Percentiles rank a stretch among this genome's conserved stretches.
Conservation (phyloP, 2,888 invertebrate genomes). For the Apamea anceps region DNA sequence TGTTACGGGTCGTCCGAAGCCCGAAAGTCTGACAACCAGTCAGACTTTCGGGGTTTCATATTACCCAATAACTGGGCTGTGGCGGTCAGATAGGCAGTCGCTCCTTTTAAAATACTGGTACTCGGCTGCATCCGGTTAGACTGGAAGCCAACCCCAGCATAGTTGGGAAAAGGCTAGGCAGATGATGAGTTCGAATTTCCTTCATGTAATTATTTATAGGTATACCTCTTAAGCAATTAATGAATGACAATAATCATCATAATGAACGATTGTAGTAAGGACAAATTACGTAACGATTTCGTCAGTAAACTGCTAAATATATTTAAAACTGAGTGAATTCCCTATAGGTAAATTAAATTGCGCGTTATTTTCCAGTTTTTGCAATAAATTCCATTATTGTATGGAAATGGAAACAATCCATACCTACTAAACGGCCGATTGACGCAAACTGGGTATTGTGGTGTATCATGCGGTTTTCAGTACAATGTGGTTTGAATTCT, state of each 20-base stretch:
- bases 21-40: too few relatives aligned
- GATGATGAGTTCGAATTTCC: not conserved
- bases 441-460: constrained; percentile 50
- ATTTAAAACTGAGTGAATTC: not conserved
- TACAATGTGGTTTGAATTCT: constrained; percentile 52
- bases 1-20: too few relatives aligned
- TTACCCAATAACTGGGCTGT: too few relatives aligned
- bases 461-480: constrained; percentile 50
- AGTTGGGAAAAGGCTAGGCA: too few relatives aligned
- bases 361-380: not conserved
- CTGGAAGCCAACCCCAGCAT: too few relatives aligned
- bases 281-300: not conserved
- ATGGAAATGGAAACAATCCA: constrained; percentile 47
- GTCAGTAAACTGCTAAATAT: not conserved
- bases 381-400: constrained; percentile 29
- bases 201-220: not conserved
- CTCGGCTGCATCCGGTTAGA: too few relatives aligned
- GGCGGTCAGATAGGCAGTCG: too few relatives aligned
- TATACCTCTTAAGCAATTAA: not conserved
- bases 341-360: not conserved
- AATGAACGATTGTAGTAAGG: not conserved
- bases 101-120: too few relatives aligned
- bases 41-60: too few relatives aligned
- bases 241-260: not conserved
- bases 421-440: constrained; percentile 43